A percentile compares a stretch with the other conserved stretches of the same genome.
These are phyloP conservation scores for Fragum sueziense DNA, from an alignment of 2,888 invertebrate species.

Conservation along the genomic window DNA sequence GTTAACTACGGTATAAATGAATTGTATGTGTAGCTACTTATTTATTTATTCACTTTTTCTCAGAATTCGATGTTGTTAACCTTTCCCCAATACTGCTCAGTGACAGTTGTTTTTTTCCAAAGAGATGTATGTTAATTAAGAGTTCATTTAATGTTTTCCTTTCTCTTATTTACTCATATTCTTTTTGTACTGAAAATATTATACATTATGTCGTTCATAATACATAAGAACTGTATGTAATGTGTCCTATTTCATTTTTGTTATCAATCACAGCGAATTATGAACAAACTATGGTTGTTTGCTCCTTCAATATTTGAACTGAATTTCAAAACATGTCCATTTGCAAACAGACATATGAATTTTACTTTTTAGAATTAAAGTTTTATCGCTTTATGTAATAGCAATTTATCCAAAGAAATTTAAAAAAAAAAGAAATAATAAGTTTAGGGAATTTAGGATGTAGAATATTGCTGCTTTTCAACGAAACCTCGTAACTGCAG, in stretches of 20 bases:
- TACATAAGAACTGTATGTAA: not conserved
- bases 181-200: not conserved
- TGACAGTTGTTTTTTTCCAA: constrained; percentile 17
- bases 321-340: no score
- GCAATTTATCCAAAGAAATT: no score
- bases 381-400: no score
- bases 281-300: not conserved
- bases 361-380: no score
- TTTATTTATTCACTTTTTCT: constrained; percentile 47
- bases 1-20: constrained; percentile 24
- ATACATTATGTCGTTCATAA: not conserved
- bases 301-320: no score
- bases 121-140: constrained; percentile 14
- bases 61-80: constrained; percentile 47
- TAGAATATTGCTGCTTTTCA: no score
- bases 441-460: no score
- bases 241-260: not conserved
- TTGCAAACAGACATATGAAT: no score
- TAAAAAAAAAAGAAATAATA: no score
- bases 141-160: constrained; percentile 7
- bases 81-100: constrained; percentile 43
- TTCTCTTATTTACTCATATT: not conserved
- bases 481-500: no score
- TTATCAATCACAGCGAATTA: not conserved
- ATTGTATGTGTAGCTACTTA: constrained; percentile 39